phyloP scores from a whole-genome alignment of 2,888 invertebrate genomes.

The Eupithecia exiguata region DNA sequence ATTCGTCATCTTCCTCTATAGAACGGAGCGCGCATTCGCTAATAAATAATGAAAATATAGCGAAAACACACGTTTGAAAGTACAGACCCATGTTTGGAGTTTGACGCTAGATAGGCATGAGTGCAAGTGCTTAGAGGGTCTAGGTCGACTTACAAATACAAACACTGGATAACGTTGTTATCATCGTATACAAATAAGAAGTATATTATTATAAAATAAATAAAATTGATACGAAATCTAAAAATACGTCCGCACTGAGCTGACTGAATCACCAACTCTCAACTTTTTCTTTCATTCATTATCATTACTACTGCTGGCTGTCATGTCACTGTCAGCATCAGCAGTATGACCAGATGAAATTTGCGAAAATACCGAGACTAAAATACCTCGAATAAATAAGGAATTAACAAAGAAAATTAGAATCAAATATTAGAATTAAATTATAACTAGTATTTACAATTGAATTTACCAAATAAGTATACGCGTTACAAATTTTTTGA shows the following conservation, averaged over 20 bases:
- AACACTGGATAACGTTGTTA: constrained; percentile 55
- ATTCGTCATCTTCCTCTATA: constrained; percentile 73
- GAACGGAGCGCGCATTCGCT: constrained; percentile 65
- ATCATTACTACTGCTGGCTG: too few relatives aligned
- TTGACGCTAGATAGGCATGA: constrained; percentile 40
- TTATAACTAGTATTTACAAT: too few relatives aligned
- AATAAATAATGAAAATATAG: constrained; percentile 67
- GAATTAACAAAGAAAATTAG: too few relatives aligned
- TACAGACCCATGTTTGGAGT: constrained; percentile 58
- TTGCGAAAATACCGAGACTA: too few relatives aligned
- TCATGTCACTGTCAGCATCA: too few relatives aligned
- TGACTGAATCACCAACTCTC: constrained; percentile 4
- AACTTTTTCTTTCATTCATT: too few relatives aligned
- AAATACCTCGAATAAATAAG: too few relatives aligned
- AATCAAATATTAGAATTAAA: too few relatives aligned
- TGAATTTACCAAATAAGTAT: too few relatives aligned
- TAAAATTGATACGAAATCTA: background rate
- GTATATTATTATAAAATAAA: background rate
- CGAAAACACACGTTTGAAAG: constrained; percentile 60
- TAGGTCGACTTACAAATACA: constrained; percentile 46
- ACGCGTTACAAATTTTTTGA: too few relatives aligned
- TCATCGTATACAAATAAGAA: constrained; percentile 51
- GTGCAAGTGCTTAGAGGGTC: constrained; percentile 41
- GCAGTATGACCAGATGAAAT: too few relatives aligned
- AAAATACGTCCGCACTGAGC: background rate